Conservation (phyloP, 2,113 vertebrate species). For the Anhinga anhinga region DNA sequence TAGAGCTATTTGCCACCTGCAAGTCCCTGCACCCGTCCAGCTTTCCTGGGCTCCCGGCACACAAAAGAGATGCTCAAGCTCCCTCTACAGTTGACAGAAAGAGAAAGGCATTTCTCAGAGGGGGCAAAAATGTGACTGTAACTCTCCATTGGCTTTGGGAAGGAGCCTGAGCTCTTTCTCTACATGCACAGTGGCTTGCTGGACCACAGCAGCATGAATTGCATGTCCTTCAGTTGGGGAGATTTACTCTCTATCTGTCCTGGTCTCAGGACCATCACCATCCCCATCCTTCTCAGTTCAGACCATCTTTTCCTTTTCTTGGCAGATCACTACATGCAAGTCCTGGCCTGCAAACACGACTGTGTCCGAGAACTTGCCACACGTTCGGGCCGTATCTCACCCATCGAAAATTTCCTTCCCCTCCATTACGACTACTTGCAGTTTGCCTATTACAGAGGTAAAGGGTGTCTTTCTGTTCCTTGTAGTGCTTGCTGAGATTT, state of each 20-base stretch:
- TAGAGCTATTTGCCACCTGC: background rate
- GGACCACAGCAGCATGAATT: background rate
- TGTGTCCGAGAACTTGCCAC: constrained; percentile 93
- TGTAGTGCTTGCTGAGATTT: background rate
- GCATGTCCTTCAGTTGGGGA: background rate
- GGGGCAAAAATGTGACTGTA: background rate
- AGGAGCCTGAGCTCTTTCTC: background rate
- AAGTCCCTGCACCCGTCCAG: fast-evolving
- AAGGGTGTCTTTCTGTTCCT: background rate
- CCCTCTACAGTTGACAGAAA: constrained; percentile 28
- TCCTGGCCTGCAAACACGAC: constrained; percentile 90
- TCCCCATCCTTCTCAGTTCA: background rate
- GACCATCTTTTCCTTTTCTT: background rate
- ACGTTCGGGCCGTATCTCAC: constrained; percentile 87
- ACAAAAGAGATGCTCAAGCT: constrained; percentile 28
- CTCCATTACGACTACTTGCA: constrained; percentile 95
- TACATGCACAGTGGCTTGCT: fast-evolving
- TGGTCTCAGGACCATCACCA: background rate
- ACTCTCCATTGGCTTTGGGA: background rate
- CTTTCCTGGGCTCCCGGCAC: background rate
- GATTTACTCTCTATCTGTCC: background rate
- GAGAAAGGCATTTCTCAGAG: background rate
- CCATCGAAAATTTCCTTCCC: constrained; percentile 94
- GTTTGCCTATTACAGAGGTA: constrained; percentile 94
- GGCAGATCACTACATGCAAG: constrained; percentile 93